A percentile compares a stretch with the other conserved stretches of the same genome.
These are phyloP conservation scores for Cecropterus lyciades DNA, from an alignment of 1,140 invertebrate species.

Conservation along the genomic window DNA sequence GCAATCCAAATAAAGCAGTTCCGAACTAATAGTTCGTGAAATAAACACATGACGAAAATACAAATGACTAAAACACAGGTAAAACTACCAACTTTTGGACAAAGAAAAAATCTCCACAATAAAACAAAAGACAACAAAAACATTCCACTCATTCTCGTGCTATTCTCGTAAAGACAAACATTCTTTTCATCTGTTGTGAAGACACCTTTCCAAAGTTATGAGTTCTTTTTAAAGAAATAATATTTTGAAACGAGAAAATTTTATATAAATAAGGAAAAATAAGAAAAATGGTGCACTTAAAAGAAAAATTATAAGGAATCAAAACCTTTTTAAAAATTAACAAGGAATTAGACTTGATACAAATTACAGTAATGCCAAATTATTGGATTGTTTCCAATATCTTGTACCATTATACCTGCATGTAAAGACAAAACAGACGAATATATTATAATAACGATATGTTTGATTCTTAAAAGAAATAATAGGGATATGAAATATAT, in stretches of 20 bases:
- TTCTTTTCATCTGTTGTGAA: constrained; percentile 19
- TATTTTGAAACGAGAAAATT: neutral
- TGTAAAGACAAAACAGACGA: too few species aligned
- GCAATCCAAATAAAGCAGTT: constrained; percentile 2
- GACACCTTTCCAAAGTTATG: constrained; percentile 11
- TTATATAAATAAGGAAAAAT: too few species aligned
- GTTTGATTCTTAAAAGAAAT: too few species aligned
- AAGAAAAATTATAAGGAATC: too few species aligned
- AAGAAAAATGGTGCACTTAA: too few species aligned
- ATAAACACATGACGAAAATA: neutral
- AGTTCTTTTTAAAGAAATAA: constrained; percentile 2
- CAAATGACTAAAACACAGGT: neutral
- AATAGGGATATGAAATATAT: too few species aligned
- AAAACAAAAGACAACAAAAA: constrained; percentile 26
- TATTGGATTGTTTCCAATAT: too few species aligned
- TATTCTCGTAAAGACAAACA: constrained; percentile 28
- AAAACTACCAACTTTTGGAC: neutral
- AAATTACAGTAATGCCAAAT: too few species aligned
- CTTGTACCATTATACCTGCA: too few species aligned
- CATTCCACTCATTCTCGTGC: constrained; percentile 15
- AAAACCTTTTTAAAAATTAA: too few species aligned
- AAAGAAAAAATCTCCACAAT: neutral
- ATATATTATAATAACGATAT: too few species aligned
- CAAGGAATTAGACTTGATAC: too few species aligned
- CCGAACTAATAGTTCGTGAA: constrained; percentile 12